phyloP scores from a whole-genome alignment of 1,140 invertebrate species.

The Listronotus oregonensis region DNA sequence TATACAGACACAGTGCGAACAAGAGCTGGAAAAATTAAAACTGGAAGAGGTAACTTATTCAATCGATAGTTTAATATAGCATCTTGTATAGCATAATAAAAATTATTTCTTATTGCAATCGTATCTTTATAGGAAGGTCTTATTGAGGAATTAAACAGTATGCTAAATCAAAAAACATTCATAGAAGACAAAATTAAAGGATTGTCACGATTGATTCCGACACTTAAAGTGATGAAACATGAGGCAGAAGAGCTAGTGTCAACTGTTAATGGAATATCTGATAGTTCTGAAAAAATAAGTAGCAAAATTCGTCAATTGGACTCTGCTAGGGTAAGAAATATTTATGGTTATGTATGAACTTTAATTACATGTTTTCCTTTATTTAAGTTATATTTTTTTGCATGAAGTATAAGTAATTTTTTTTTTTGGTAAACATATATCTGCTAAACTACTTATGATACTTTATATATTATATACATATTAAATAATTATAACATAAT shows the following conservation, averaged over 20 bases:
- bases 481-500: too few relatives aligned
- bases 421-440: too few relatives aligned
- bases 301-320: slow-evolving; percentile 95
- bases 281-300: slow-evolving; percentile 91
- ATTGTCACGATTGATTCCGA: slow-evolving; percentile 69
- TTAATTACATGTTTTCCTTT: too few relatives aligned
- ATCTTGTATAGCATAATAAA: not conserved
- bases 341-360: not conserved
- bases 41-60: slow-evolving; percentile 47
- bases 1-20: slow-evolving; percentile 31
- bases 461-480: too few relatives aligned
- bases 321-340: slow-evolving; percentile 78
- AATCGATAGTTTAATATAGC: not conserved
- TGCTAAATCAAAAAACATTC: slow-evolving; percentile 65
- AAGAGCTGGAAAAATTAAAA: slow-evolving; percentile 48
- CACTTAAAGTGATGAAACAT: slow-evolving; percentile 68
- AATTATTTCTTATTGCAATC: not conserved
- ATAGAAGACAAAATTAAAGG: slow-evolving; percentile 71
- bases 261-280: slow-evolving; percentile 86
- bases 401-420: too few relatives aligned
- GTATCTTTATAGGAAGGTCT: slow-evolving; percentile 60
- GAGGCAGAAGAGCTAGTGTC: slow-evolving; percentile 79
- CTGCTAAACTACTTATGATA: too few relatives aligned
- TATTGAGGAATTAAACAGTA: slow-evolving; percentile 63
- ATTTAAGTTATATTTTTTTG: too few relatives aligned